Conservation (phyloP, 2,888 invertebrate genomes). For the Rhingia campestris region DNA sequence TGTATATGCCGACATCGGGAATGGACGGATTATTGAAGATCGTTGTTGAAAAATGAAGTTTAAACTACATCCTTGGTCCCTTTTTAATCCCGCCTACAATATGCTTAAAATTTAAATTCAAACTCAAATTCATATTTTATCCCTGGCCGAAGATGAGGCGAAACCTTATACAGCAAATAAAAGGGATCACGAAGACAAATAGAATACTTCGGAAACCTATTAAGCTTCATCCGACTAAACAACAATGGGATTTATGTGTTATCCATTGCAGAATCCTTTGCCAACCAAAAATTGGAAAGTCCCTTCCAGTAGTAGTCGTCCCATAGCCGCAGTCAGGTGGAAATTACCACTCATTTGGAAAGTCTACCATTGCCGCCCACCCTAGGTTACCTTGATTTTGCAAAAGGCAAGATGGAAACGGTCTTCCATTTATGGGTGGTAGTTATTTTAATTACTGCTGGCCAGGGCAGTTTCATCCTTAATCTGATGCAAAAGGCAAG, state of each 20-base stretch:
- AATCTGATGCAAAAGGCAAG: slow-evolving; percentile 32
- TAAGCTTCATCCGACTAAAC: slow-evolving; percentile 51
- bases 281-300: slow-evolving; percentile 42
- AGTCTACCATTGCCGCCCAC: background rate
- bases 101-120: slow-evolving; percentile 1
- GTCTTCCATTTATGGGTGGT: slow-evolving; percentile 28
- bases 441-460: slow-evolving; percentile 56
- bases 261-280: slow-evolving; percentile 34
- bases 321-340: background rate
- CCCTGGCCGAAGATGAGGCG: background rate
- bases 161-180: background rate
- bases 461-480: slow-evolving; percentile 31
- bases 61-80: slow-evolving; percentile 19
- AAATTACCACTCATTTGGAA: slow-evolving; percentile 27
- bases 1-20: slow-evolving; percentile 52
- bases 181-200: slow-evolving; percentile 43
- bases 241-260: slow-evolving; percentile 65
- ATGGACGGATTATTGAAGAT: slow-evolving; percentile 62
- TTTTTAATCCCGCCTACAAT: slow-evolving; percentile 9
- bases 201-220: slow-evolving; percentile 54
- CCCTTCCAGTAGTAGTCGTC: background rate
- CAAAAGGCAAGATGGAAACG: slow-evolving; percentile 8
- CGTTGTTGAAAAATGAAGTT: slow-evolving; percentile 23
- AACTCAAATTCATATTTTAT: slow-evolving; percentile 50
- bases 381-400: slow-evolving; percentile 14